A percentile compares a stretch with the other conserved stretches of the same genome.
Evolutionary conservation across 1,140 invertebrate genomes (phyloP).

Genomic region (Drosophila funebris): DNA sequence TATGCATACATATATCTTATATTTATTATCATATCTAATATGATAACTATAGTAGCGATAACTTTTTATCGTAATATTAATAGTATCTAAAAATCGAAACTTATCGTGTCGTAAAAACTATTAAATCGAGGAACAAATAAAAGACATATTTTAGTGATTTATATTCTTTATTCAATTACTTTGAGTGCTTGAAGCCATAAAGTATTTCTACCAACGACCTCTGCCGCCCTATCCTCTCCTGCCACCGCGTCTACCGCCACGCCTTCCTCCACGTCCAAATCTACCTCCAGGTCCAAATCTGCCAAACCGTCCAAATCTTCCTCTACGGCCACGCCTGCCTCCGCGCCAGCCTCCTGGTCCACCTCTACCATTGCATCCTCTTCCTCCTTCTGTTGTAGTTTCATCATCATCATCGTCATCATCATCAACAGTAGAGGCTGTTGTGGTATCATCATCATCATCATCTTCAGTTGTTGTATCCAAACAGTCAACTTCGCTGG

Average conservation of each 20-base stretch:
- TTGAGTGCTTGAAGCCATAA: neutral
- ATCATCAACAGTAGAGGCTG: neutral
- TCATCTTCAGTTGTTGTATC: neutral
- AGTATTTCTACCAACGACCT: conserved; percentile 2
- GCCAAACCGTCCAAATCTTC: too few relatives aligned
- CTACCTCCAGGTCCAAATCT: neutral
- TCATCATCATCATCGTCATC: neutral
- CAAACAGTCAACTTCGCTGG: neutral
- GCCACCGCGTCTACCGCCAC: neutral
- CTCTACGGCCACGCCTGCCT: neutral
- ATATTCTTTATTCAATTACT: neutral
- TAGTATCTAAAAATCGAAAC: too few relatives aligned
- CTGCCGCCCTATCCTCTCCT: neutral
- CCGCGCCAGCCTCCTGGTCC: neutral
- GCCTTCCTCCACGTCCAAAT: neutral
- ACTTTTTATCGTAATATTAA: too few relatives aligned
- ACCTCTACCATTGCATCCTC: neutral
- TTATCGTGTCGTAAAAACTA: too few relatives aligned
- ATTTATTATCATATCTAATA: too few relatives aligned
- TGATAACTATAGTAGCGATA: too few relatives aligned
- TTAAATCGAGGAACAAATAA: neutral
- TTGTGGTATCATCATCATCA: neutral
- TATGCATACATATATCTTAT: too few relatives aligned
- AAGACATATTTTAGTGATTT: neutral
- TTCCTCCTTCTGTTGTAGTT: neutral